A percentile compares a stretch with the other conserved stretches of the same genome.
Conservation (phyloP, 2,888 invertebrate species). For the Amblyteles armatorius region DNA sequence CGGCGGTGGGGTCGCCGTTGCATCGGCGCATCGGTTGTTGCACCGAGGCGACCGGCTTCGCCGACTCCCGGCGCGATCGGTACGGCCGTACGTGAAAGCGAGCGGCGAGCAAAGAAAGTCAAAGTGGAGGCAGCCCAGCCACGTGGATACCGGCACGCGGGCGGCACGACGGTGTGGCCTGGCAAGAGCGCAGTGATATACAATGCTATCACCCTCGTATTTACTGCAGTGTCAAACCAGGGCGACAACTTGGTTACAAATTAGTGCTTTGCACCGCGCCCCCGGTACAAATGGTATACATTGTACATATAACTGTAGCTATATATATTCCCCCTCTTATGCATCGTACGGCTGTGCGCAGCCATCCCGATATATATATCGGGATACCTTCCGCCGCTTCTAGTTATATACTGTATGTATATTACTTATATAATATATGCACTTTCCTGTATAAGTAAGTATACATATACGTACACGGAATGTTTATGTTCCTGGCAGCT, state of each 20-base stretch:
- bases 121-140: slow-evolving; percentile 67
- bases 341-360: slow-evolving; percentile 42
- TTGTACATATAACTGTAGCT: slow-evolving; percentile 12
- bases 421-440: slow-evolving; percentile 31
- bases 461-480: slow-evolving; percentile 70
- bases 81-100: slow-evolving; percentile 30
- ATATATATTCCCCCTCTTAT: slow-evolving; percentile 46
- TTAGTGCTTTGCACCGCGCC: slow-evolving; percentile 81
- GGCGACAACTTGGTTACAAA: slow-evolving; percentile 84
- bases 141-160: slow-evolving; percentile 72
- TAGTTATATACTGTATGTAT: slow-evolving; percentile 13
- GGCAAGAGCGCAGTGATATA: slow-evolving; percentile 81
- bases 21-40: slow-evolving; percentile 28
- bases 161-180: slow-evolving; percentile 65
- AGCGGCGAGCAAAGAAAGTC: slow-evolving; percentile 26
- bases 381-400: slow-evolving; percentile 72
- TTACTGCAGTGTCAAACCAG: slow-evolving; percentile 84
- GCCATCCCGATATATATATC: slow-evolving; percentile 63
- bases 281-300: slow-evolving; percentile 50
- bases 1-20: neutral
- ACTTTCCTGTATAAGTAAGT: slow-evolving; percentile 29
- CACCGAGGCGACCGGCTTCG: slow-evolving; percentile 1
- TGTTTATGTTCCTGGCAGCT: slow-evolving; percentile 83
- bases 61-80: neutral
- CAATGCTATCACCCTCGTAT: slow-evolving; percentile 83